Percentiles rank a stretch among this genome's conserved stretches.
phyloP scores from a whole-genome alignment of 1,140 invertebrate species.

The Drosophila teissieri region DNA sequence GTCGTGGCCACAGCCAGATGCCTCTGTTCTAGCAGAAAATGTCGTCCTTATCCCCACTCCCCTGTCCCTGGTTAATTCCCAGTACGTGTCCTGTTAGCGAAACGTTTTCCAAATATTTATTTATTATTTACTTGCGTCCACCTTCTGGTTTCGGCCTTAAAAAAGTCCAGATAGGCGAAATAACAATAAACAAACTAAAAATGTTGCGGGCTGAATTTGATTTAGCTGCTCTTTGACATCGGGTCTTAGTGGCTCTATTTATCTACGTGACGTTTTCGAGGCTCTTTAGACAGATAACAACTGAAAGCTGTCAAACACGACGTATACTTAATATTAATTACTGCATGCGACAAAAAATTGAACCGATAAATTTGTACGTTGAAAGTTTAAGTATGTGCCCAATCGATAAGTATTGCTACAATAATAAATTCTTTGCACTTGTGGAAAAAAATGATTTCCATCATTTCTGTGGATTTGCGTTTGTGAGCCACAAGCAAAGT shows the following conservation, averaged over 20 bases:
- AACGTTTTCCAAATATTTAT: constrained; percentile 79
- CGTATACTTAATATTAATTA: constrained; percentile 83
- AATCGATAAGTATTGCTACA: constrained; percentile 33
- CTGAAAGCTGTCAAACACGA: constrained; percentile 74
- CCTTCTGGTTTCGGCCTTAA: constrained; percentile 52
- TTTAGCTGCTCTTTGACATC: constrained; percentile 60
- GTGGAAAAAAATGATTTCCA: not conserved
- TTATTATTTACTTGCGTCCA: constrained; percentile 79
- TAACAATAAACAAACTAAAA: constrained; percentile 17
- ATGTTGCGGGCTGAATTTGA: constrained; percentile 51
- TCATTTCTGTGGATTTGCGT: not conserved
- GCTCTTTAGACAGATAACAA: constrained; percentile 50
- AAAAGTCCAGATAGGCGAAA: constrained; percentile 4
- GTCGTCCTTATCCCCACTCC: constrained; percentile 3
- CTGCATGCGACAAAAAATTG: constrained; percentile 39
- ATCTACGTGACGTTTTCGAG: constrained; percentile 63
- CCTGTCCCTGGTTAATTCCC: constrained; percentile 62
- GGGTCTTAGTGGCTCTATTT: constrained; percentile 60
- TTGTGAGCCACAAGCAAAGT: constrained; percentile 4
- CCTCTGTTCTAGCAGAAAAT: constrained; percentile 26
- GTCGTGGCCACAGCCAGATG: constrained; percentile 57
- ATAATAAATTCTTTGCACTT: constrained; percentile 21
- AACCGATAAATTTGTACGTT: constrained; percentile 33
- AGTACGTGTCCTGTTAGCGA: constrained; percentile 76
- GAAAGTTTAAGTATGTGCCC: constrained; percentile 16